Percentiles rank a stretch among this genome's conserved stretches.
phyloP scores from a whole-genome alignment of 2,888 invertebrate genomes.

The Philopedon plagiatum region DNA sequence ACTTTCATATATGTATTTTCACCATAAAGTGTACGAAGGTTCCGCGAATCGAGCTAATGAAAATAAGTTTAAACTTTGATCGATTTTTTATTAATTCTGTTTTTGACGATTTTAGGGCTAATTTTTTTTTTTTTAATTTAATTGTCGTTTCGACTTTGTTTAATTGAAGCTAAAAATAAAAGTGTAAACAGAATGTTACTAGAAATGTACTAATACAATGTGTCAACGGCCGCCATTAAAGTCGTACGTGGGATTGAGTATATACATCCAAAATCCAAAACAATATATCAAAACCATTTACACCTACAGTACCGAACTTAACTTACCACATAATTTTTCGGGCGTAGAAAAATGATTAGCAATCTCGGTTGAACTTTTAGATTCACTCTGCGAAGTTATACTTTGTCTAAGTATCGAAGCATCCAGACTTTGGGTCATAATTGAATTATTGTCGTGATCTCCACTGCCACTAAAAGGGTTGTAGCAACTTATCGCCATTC shows the following conservation, averaged over 20 bases:
- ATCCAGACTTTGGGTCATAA: slow-evolving; percentile 78
- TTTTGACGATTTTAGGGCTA: too few species aligned
- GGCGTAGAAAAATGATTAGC: slow-evolving; percentile 50
- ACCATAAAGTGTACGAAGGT: too few species aligned
- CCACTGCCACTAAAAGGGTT: slow-evolving; percentile 58
- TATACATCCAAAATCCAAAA: neutral
- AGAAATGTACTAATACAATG: neutral
- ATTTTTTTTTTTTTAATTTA: too few species aligned
- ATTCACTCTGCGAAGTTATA: slow-evolving; percentile 58
- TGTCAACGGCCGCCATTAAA: too few species aligned
- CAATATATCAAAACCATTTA: neutral
- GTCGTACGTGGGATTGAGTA: too few species aligned
- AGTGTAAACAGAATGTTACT: too few species aligned
- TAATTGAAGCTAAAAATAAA: too few species aligned
- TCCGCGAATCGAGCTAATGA: too few species aligned
- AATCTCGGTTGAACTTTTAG: slow-evolving; percentile 51
- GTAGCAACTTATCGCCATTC: slow-evolving; percentile 82
- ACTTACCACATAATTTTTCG: slow-evolving; percentile 63
- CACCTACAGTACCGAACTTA: neutral
- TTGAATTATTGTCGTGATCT: slow-evolving; percentile 56
- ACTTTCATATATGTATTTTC: too few species aligned
- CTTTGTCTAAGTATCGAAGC: slow-evolving; percentile 71
- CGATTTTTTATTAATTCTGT: too few species aligned
- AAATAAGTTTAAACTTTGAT: too few species aligned
- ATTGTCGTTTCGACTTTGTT: too few species aligned